A percentile compares a stretch with the other conserved stretches of the same genome.
These are phyloP conservation scores for Samia ricini DNA, from an alignment of 1,140 invertebrate species.

Conservation along the genomic window DNA sequence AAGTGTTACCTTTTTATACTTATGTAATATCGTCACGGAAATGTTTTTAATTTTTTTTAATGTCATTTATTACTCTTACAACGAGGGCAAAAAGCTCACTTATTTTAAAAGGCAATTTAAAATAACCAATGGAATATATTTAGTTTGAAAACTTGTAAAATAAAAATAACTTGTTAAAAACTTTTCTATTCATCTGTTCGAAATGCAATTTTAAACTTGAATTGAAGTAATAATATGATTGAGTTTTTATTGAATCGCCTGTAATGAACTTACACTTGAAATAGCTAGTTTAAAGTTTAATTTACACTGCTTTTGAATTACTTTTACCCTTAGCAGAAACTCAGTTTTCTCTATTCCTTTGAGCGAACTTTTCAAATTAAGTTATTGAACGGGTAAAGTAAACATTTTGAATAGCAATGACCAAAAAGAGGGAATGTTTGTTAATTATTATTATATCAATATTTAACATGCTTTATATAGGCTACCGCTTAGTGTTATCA, in stretches of 20 bases:
- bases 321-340: background rate
- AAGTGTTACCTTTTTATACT: background rate
- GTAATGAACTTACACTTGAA: background rate
- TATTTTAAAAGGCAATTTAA: too few species aligned
- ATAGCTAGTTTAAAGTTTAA: background rate
- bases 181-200: background rate
- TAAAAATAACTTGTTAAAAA: background rate
- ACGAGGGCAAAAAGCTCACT: too few species aligned
- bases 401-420: background rate
- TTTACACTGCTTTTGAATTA: background rate
- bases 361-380: background rate
- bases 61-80: too few species aligned
- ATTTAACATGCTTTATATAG: background rate
- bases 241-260: background rate
- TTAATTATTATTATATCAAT: background rate
- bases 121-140: background rate
- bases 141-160: background rate
- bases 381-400: background rate
- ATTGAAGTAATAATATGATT: too few species aligned
- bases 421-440: background rate
- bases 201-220: background rate
- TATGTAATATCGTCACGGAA: background rate
- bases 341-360: background rate
- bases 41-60: too few species aligned
- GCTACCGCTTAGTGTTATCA: background rate